phyloP scores from a whole-genome alignment of 1,140 invertebrate genomes.

The Sycophila sp. region DNA sequence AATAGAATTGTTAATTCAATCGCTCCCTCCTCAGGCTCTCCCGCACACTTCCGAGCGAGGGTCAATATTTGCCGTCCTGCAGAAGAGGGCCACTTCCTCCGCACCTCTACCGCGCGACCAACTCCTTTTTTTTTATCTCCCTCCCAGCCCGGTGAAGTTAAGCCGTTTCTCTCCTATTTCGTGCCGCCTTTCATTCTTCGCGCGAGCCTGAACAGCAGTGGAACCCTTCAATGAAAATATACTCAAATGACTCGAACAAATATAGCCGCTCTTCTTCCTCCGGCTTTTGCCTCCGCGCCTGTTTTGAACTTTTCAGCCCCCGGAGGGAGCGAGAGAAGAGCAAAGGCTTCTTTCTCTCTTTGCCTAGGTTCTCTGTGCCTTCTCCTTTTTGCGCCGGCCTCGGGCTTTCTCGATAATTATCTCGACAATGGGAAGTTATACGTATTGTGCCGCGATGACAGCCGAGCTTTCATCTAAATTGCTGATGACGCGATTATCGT shows the following conservation, averaged over 20 bases:
- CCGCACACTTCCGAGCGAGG: conserved; percentile 18
- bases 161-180: background rate
- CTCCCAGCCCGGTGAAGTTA: background rate
- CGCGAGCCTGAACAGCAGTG: background rate
- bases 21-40: background rate
- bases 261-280: background rate
- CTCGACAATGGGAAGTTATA: too few species aligned
- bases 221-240: background rate
- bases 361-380: too few species aligned
- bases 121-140: background rate
- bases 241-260: background rate
- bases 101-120: background rate
- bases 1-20: conserved; percentile 51
- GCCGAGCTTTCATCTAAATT: too few species aligned
- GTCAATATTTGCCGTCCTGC: conserved; percentile 44
- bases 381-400: too few species aligned
- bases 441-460: too few species aligned
- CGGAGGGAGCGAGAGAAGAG: background rate
- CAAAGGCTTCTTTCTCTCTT: too few species aligned
- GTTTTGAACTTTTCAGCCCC: background rate
- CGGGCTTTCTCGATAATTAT: too few species aligned
- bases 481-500: too few species aligned
- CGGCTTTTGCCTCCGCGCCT: background rate
- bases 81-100: background rate
- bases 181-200: background rate